Base-by-base conservation (phyloP, 2,113 vertebrate species). In the Stercorarius parasiticus region DNA sequence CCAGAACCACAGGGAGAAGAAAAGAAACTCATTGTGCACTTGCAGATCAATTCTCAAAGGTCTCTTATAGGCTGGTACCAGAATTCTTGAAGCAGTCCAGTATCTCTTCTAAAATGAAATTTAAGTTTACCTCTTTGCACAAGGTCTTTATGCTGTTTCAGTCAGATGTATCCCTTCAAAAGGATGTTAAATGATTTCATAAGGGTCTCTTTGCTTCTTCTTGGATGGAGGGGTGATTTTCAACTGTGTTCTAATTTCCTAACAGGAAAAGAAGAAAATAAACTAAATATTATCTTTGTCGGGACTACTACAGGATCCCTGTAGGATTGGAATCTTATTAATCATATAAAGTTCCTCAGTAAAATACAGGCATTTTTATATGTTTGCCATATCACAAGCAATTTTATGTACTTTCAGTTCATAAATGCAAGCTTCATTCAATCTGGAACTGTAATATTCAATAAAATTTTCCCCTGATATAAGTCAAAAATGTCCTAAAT, bases 401-500 rank as follows among this genome's bases (percentile, higher is more conserved):
- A 20, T 92, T 96, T 95, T 79, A 88, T 58, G 56, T 92, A 55
- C 76, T 96, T 86, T 72, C 26, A 89, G 45, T 91, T 97, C 87
- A 95, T 90, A 97, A 98, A 96, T 90, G 78, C 67, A 82, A 70
- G 82, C 91, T 88, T 95, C 77, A 74, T 88, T 96, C 78, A 74
- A 82, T 86, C 52, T 82, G 66, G 94, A 97, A 89, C 32, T 86
- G 49, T 95, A 97, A 90, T 91, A 97, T 86, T 96, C 89, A 96
- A 85, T 97, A 92, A 90, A 78, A 93, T 88, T 94, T 95, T 58
- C 36, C 94, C 67, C 65, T 96, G 91, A 93, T 96, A 82, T 32
- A 71, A 95, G 61, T 95, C 52, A 71, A 81, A 92, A 97, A 93
- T 85, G 38, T 86, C 55, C 85, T 95, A 90, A 92, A 77, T 95